phyloP scores from a whole-genome alignment of 2,113 vertebrate species.

The Myxocyprinus asiaticus region DNA sequence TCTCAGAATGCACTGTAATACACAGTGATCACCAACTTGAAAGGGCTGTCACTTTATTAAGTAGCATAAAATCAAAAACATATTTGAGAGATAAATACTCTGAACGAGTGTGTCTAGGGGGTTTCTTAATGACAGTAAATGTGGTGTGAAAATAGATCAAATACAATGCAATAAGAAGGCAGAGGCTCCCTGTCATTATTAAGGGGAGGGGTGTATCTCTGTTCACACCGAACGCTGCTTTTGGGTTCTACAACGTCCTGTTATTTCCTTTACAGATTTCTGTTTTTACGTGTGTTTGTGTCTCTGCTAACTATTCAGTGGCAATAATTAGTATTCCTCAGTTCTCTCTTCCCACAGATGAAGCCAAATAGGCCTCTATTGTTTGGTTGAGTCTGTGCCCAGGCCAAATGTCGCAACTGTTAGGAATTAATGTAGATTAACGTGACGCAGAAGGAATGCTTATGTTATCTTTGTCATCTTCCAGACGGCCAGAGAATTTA shows the following conservation, averaged over 20 bases:
- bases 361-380: slow-evolving; percentile 50
- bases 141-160: slow-evolving; percentile 81
- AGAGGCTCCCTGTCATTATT: slow-evolving; percentile 77
- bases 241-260: slow-evolving; percentile 27
- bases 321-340: slow-evolving; percentile 59
- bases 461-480: slow-evolving; percentile 64
- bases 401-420: slow-evolving; percentile 58
- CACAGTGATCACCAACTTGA: slow-evolving; percentile 83
- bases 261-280: background rate
- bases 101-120: slow-evolving; percentile 76
- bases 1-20: slow-evolving; percentile 73
- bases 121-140: slow-evolving; percentile 81
- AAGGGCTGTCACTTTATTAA: slow-evolving; percentile 31
- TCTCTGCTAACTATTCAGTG: slow-evolving; percentile 39
- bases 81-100: slow-evolving; percentile 68
- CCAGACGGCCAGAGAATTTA: slow-evolving; percentile 70
- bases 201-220: slow-evolving; percentile 17
- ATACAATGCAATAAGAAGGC: slow-evolving; percentile 81
- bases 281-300: background rate
- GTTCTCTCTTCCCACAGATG: slow-evolving; percentile 34
- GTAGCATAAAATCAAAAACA: slow-evolving; percentile 78
- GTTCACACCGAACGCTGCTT: background rate
- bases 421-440: slow-evolving; percentile 71
- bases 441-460: slow-evolving; percentile 62
- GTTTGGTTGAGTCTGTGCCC: slow-evolving; percentile 52